These are phyloP conservation scores for Ylistrum balloti DNA, from an alignment of 1,140 invertebrate species.

Conservation along the genomic window DNA sequence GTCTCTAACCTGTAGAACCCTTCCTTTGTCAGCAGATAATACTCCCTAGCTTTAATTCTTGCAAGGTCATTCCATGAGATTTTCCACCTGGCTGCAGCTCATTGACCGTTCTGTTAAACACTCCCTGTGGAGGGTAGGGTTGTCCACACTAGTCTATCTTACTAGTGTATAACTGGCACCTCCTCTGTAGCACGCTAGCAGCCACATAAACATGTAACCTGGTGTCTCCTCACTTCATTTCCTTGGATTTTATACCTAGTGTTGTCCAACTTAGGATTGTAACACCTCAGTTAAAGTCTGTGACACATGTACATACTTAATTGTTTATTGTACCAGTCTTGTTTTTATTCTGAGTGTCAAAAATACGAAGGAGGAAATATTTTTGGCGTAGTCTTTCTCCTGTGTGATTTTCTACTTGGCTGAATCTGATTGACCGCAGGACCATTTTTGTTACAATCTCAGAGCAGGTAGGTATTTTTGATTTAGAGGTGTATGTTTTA, in stretches of 20 bases:
- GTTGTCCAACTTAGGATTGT: not conserved
- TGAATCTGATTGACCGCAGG: not conserved
- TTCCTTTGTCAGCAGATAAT: not conserved
- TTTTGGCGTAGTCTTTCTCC: not conserved
- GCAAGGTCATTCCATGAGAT: constrained; percentile 23
- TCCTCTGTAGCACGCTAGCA: not conserved
- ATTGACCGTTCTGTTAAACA: not conserved
- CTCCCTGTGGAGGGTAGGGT: not conserved
- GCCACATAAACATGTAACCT: not conserved
- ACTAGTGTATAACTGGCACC: not conserved
- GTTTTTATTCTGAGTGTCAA: not conserved
- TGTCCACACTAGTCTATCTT: not conserved
- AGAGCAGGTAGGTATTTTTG: not conserved
- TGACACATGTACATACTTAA: not conserved
- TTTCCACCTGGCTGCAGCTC: constrained; percentile 31
- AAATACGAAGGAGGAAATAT: not conserved
- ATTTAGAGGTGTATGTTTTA: not conserved
- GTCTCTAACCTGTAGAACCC: not conserved
- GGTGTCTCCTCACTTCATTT: not conserved
- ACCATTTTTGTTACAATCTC: not conserved
- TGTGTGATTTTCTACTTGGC: not conserved
- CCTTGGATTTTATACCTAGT: not conserved
- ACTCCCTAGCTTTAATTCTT: constrained; percentile 32
- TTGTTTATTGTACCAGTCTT: not conserved
- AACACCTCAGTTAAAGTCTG: not conserved